These are phyloP conservation scores for Achlya flavicornis DNA, from an alignment of 2,888 invertebrate genomes.

Conservation along the genomic window DNA sequence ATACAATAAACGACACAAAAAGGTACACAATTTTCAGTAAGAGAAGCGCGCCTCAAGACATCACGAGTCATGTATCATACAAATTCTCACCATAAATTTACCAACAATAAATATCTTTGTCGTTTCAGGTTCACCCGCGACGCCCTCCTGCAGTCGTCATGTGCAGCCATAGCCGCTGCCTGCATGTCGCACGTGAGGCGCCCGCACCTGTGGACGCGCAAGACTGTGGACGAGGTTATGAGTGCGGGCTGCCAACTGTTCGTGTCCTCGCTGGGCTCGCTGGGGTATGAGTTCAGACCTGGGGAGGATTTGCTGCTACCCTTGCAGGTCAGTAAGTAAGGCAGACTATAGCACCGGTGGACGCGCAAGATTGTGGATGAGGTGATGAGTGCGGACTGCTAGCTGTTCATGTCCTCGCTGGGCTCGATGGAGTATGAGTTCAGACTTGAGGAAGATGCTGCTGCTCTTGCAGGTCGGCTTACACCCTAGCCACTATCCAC, in stretches of 20 bases:
- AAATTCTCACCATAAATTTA: too few relatives aligned
- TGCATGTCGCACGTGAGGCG: conserved; percentile 85
- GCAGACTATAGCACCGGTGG: conserved; percentile 81
- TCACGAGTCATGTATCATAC: too few relatives aligned
- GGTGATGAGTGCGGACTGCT: conserved; percentile 77
- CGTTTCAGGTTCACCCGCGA: conserved; percentile 75
- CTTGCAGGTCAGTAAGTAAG: conserved; percentile 70
- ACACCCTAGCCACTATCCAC: too few relatives aligned
- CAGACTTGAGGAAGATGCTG: conserved; percentile 82
- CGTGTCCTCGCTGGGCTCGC: conserved; percentile 69
- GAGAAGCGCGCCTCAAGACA: too few relatives aligned
- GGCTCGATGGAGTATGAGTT: conserved; percentile 81
- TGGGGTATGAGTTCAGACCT: conserved; percentile 81
- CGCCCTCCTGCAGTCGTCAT: conserved; percentile 78
- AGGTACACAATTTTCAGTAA: too few relatives aligned
- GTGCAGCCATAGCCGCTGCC: conserved; percentile 81
- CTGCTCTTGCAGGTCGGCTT: conserved; percentile 66
- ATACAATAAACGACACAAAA: too few relatives aligned
- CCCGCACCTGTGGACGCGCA: conserved; percentile 83
- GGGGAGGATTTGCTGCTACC: conserved; percentile 83
- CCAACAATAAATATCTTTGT: neutral
- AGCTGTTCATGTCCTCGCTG: conserved; percentile 76
- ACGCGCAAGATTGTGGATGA: conserved; percentile 81
- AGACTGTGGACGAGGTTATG: conserved; percentile 81
- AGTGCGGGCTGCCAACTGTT: conserved; percentile 79